Conservation (phyloP, 2,888 invertebrate species). For the Lissocephala sabroskyi region DNA sequence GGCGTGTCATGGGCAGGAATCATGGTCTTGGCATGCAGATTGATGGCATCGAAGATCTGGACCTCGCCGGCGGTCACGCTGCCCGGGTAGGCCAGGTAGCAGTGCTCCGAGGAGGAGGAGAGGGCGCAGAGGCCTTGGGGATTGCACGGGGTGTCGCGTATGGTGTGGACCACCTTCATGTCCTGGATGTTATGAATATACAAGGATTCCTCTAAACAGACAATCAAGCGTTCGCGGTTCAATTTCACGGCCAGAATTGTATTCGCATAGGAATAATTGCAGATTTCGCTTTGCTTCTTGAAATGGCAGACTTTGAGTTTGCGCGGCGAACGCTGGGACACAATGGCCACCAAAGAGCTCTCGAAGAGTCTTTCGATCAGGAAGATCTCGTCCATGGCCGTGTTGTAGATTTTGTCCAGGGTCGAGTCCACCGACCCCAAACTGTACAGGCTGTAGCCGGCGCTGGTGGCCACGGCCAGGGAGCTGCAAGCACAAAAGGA, state of each 20-base stretch:
- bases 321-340: slow-evolving; percentile 91
- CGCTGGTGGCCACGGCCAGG: slow-evolving; percentile 91
- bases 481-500: slow-evolving; percentile 76
- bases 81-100: slow-evolving; percentile 97
- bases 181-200: slow-evolving; percentile 99
- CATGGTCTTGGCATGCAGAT: slow-evolving; percentile 94
- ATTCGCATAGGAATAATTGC: slow-evolving; percentile 95
- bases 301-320: slow-evolving; percentile 89
- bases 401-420: slow-evolving; percentile 91
- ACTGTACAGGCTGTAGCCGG: slow-evolving; percentile 91
- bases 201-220: slow-evolving; percentile 96
- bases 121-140: slow-evolving; percentile 93
- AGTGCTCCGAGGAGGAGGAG: slow-evolving; percentile 90
- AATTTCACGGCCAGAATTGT: slow-evolving; percentile 96
- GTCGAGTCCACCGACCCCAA: slow-evolving; percentile 84
- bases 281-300: slow-evolving; percentile 97
- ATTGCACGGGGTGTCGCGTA: slow-evolving; percentile 98
- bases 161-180: slow-evolving; percentile 98
- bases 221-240: slow-evolving; percentile 94
- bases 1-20: slow-evolving; percentile 98
- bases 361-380: slow-evolving; percentile 97
- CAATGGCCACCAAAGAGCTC: slow-evolving; percentile 96
- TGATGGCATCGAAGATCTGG: slow-evolving; percentile 72
- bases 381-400: slow-evolving; percentile 88
- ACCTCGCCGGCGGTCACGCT: slow-evolving; percentile 93